A percentile compares a stretch with the other conserved stretches of the same genome.
phyloP scores from a whole-genome alignment of 2,113 vertebrate species.

The Salvelinus alpinus region DNA sequence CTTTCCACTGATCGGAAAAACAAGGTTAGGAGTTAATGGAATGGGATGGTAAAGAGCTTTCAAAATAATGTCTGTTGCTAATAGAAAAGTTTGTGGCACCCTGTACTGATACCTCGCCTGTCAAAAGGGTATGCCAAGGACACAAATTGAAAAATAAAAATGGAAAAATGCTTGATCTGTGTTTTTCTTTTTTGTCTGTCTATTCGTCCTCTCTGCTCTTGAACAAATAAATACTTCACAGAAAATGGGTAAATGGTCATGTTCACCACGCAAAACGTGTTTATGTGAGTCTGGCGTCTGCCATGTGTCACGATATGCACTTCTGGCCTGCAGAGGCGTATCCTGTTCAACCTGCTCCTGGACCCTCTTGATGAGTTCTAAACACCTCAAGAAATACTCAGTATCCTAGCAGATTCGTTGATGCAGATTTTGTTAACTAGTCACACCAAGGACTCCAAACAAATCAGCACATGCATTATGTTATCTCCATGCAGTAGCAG shows the following conservation, averaged over 20 bases:
- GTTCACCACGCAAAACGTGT: not conserved
- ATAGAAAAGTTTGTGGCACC: constrained; percentile 3
- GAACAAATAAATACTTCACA: not conserved
- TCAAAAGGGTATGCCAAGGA: not conserved
- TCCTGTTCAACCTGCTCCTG: not conserved
- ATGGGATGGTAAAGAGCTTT: not conserved
- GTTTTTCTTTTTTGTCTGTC: not conserved
- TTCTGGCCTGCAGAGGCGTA: not conserved
- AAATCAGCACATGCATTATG: constrained; percentile 23
- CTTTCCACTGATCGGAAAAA: not conserved
- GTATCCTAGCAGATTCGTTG: not conserved
- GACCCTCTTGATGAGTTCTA: not conserved
- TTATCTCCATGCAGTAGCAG: constrained; percentile 9
- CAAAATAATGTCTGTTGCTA: not conserved
- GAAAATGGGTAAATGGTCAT: not conserved
- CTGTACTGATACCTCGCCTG: not conserved
- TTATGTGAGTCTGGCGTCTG: not conserved
- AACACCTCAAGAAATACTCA: not conserved
- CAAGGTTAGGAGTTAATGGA: not conserved
- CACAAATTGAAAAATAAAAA: constrained; percentile 1
- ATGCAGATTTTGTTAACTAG: constrained; percentile 1
- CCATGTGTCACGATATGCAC: not conserved
- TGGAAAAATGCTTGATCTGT: not conserved
- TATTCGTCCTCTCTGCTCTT: not conserved
- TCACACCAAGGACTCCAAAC: constrained; percentile 8